A percentile compares a stretch with the other conserved stretches of the same genome.
phyloP scores from a whole-genome alignment of 2,113 vertebrate genomes.

The Nestor notabilis region DNA sequence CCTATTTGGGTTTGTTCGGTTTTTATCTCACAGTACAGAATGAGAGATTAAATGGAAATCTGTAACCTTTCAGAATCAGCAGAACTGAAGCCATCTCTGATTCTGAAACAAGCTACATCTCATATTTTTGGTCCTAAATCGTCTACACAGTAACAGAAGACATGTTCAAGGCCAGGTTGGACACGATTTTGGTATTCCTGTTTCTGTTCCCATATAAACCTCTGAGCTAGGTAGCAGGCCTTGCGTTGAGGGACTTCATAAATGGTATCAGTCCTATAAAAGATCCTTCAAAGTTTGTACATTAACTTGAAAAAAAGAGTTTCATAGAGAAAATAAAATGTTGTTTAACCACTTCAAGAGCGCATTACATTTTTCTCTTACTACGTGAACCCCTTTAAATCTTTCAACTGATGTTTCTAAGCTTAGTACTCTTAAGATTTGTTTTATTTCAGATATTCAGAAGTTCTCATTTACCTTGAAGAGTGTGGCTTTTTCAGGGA shows the following conservation, averaged over 20 bases:
- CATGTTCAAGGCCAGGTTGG: not conserved
- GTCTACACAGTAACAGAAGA: not conserved
- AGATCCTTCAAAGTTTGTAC: not conserved
- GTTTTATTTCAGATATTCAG: not conserved
- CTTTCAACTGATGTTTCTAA: not conserved
- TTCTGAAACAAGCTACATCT: not conserved
- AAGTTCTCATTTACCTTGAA: slow-evolving; percentile 86
- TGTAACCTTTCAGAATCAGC: not conserved
- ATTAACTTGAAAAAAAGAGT: not conserved
- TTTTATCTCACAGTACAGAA: not conserved
- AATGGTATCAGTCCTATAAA: not conserved
- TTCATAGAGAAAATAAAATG: not conserved
- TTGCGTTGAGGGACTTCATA: not conserved
- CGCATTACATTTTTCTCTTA: rapidly evolving
- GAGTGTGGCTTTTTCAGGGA: slow-evolving; percentile 94
- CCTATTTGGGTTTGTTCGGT: rapidly evolving
- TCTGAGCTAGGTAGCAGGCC: not conserved
- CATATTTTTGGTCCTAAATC: not conserved
- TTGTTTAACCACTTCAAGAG: not conserved
- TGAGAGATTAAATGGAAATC: not conserved
- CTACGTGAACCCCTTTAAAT: not conserved
- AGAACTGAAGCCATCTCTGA: not conserved
- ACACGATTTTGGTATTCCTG: not conserved
- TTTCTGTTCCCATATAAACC: not conserved
- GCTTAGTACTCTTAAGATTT: not conserved